Percentiles rank a stretch among this genome's conserved stretches.
Evolutionary conservation across 2,797 vertebrate species (phyloP).

Genomic region (Pipistrellus pipistrellus): DNA sequence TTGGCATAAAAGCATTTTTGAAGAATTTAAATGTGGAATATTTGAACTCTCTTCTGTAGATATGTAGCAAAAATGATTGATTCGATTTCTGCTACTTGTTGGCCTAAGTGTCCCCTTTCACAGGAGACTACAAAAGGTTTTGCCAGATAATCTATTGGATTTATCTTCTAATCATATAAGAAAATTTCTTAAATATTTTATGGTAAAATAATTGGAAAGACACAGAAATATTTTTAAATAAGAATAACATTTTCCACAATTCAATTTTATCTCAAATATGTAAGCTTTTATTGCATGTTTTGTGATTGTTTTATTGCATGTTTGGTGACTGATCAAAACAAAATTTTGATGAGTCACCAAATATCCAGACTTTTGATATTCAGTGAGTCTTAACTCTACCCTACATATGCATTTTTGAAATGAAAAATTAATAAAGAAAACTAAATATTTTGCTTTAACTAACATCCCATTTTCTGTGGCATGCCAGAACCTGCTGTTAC

Average conservation of each 20-base stretch:
- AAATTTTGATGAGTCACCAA: conserved; percentile 16
- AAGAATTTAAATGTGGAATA: not conserved
- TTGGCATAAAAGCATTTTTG: not conserved
- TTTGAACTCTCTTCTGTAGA: not conserved
- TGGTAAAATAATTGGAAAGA: conserved; percentile 30
- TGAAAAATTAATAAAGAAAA: conserved; percentile 50
- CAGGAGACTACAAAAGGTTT: not conserved
- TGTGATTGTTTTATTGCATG: conserved; percentile 7
- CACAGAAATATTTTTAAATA: conserved; percentile 10
- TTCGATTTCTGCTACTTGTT: not conserved
- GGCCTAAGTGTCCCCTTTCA: not conserved
- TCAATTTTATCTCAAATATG: conserved; percentile 37
- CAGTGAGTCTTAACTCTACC: conserved; percentile 9
- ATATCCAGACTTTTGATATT: conserved; percentile 4
- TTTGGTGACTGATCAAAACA: not conserved
- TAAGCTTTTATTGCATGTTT: not conserved
- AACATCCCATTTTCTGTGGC: conserved; percentile 8
- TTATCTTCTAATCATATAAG: not conserved
- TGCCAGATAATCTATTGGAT: not conserved
- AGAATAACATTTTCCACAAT: conserved; percentile 14
- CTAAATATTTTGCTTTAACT: conserved; percentile 23
- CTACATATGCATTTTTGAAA: conserved; percentile 3
- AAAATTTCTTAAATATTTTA: not conserved
- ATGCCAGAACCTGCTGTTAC: not conserved
- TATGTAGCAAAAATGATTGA: not conserved